Percentiles rank a stretch among this genome's conserved stretches.
These are phyloP conservation scores for Campaea margaritaria DNA, from an alignment of 2,888 invertebrate species.

Conservation along the genomic window DNA sequence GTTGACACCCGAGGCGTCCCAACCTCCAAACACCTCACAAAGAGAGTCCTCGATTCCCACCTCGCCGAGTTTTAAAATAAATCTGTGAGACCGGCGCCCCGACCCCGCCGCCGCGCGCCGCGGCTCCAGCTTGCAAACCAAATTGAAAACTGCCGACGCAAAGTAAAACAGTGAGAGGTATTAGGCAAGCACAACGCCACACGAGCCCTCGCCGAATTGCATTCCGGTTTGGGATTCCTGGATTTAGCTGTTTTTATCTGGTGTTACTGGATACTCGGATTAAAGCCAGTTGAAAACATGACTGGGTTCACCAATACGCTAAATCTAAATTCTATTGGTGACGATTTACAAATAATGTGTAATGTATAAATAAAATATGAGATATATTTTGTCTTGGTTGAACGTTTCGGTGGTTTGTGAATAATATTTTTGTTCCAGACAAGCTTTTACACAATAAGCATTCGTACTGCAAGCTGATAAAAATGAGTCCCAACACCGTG, in stretches of 20 bases:
- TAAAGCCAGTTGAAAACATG: no score
- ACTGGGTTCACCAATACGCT: no score
- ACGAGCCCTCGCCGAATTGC: conserved; percentile 8
- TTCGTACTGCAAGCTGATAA: no score
- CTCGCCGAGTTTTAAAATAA: conserved; percentile 21
- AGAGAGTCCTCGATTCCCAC: conserved; percentile 6
- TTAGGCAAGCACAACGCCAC: conserved; percentile 20
- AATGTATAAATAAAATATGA: no score
- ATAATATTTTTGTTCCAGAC: no score
- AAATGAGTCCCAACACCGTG: no score
- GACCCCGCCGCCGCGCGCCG: conserved; percentile 17
- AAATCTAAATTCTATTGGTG: no score
- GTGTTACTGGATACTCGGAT: not conserved
- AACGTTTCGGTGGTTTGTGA: no score
- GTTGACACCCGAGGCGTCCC: conserved; percentile 8
- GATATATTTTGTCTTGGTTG: no score
- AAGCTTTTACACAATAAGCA: no score
- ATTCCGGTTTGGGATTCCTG: conserved; percentile 3
- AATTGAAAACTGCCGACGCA: conserved; percentile 38
- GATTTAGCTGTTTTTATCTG: not conserved
- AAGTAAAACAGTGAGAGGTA: conserved; percentile 34
- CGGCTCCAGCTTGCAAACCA: conserved; percentile 35
- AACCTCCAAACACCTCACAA: conserved; percentile 8
- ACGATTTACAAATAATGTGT: no score
- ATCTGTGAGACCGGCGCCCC: no score